A percentile compares a stretch with the other conserved stretches of the same genome.
Conservation (phyloP, 2,888 invertebrate species). For the Rhamnusium bicolor region DNA sequence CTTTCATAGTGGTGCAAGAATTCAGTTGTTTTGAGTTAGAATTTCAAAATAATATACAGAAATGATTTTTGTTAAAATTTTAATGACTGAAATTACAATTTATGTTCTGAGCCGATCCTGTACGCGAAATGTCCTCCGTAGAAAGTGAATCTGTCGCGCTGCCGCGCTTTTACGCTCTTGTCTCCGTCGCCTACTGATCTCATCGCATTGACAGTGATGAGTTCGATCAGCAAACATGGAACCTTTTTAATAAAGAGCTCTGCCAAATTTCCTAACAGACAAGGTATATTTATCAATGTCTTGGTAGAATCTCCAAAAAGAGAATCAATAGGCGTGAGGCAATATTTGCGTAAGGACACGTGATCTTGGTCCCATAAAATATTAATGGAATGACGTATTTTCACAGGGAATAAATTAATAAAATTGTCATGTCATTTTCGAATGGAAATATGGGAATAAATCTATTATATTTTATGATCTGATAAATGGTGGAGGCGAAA, state of each 20-base stretch:
- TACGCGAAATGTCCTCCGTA: not conserved
- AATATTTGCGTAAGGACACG: constrained; percentile 25
- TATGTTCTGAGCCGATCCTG: not conserved
- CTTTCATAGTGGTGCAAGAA: no score
- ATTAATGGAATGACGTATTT: constrained; percentile 16
- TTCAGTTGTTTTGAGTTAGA: no score
- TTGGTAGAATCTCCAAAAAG: not conserved
- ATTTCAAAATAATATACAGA: no score
- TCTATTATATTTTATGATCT: not conserved
- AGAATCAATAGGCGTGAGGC: constrained; percentile 13
- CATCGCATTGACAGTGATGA: constrained; percentile 55
- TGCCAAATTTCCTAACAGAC: constrained; percentile 28
- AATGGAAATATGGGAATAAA: constrained; percentile 6
- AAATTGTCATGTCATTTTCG: constrained; percentile 7
- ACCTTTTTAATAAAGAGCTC: constrained; percentile 53
- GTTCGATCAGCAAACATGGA: constrained; percentile 51
- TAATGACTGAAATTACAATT: no score
- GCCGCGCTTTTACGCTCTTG: constrained; percentile 12
- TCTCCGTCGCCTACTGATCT: constrained; percentile 36
- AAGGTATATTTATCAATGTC: constrained; percentile 30
- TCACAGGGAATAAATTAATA: constrained; percentile 2
- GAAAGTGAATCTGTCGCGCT: constrained; percentile 22
- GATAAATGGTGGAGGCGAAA: not conserved
- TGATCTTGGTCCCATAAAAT: constrained; percentile 11
- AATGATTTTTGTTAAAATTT: no score